These are phyloP conservation scores for Myotis daubentonii DNA, from an alignment of 2,797 vertebrate species.

Conservation along the genomic window DNA sequence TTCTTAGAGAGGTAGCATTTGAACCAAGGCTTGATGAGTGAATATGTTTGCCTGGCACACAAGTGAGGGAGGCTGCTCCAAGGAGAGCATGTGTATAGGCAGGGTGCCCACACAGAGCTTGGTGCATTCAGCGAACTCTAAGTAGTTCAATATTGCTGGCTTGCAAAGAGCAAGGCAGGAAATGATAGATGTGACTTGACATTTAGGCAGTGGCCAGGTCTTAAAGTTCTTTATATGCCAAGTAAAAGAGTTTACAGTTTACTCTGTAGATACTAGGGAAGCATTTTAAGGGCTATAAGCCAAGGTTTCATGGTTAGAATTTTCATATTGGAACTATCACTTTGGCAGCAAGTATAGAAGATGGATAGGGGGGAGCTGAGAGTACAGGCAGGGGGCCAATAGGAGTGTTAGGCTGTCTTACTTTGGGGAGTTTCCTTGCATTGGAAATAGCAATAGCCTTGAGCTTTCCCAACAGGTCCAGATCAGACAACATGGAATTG, in stretches of 20 bases:
- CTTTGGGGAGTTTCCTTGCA: not conserved
- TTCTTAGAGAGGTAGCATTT: constrained; percentile 34
- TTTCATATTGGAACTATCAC: constrained; percentile 49
- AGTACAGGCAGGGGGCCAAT: not conserved
- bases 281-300: constrained; percentile 43
- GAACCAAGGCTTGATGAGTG: not conserved
- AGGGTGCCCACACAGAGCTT: not conserved
- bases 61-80: not conserved
- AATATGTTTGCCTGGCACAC: not conserved
- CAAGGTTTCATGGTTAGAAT: constrained; percentile 9
- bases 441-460: not conserved
- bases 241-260: constrained; percentile 44
- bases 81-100: not conserved
- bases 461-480: not conserved
- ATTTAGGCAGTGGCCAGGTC: constrained; percentile 50
- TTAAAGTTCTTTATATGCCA: constrained; percentile 54
- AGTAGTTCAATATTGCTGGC: constrained; percentile 31
- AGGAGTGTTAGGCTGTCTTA: not conserved
- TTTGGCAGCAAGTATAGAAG: constrained; percentile 35
- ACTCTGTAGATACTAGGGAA: not conserved
- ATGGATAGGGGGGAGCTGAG: not conserved
- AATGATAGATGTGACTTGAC: constrained; percentile 64
- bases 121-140: not conserved
- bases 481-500: not conserved
- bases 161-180: constrained; percentile 59